Percentiles rank a stretch among this genome's conserved stretches.
Conservation (phyloP, 37 sponge, comb jelly and placozoan genomes). For the Chondrilla cf. caribensis region DNA sequence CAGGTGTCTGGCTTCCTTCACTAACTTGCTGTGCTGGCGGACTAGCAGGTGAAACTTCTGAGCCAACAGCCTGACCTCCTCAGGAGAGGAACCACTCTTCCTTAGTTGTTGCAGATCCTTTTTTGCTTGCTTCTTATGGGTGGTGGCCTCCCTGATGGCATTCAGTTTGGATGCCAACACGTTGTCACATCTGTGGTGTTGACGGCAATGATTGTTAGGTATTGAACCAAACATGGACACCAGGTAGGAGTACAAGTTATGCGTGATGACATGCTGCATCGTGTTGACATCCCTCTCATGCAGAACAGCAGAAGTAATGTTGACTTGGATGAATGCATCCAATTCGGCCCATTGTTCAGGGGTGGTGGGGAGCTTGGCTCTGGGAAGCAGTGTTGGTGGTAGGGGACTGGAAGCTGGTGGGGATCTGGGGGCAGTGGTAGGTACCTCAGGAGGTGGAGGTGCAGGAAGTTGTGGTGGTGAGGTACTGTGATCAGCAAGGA, state of each 20-base stretch:
- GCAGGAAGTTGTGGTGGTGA: too few relatives aligned
- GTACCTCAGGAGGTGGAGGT: background rate
- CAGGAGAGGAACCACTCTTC: slow-evolving; percentile 4
- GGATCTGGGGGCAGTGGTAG: background rate
- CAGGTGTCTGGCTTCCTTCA: background rate
- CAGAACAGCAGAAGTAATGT: slow-evolving; percentile 1
- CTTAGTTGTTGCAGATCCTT: background rate
- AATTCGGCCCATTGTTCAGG: slow-evolving; percentile 16
- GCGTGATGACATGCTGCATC: slow-evolving; percentile 1
- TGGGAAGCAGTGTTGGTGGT: background rate
- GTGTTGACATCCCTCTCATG: background rate
- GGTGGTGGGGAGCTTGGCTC: background rate
- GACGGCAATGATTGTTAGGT: background rate
- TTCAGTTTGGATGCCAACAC: background rate
- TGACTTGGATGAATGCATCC: background rate
- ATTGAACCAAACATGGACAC: background rate
- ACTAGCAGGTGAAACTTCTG: background rate
- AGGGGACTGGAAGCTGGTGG: background rate
- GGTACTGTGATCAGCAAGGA: background rate
- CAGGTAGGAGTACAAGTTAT: slow-evolving; percentile 1
- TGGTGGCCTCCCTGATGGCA: background rate
- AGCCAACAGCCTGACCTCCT: background rate
- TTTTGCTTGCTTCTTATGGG: background rate
- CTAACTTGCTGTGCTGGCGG: slow-evolving; percentile 15
- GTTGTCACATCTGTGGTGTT: background rate